A percentile compares a stretch with the other conserved stretches of the same genome.
Conservation (phyloP, 2,888 invertebrate species). For the Agrochola lychnidis region DNA sequence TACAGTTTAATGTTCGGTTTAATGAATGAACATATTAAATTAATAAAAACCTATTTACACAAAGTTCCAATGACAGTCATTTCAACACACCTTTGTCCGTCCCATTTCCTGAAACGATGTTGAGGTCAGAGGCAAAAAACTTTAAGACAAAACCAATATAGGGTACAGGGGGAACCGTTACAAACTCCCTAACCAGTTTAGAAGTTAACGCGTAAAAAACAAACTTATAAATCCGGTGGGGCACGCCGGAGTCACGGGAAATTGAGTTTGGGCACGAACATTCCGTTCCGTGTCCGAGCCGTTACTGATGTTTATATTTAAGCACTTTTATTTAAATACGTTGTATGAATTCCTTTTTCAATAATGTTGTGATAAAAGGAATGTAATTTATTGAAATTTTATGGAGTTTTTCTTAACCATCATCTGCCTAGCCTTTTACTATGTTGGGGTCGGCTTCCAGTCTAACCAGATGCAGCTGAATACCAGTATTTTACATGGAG, state of each 20-base stretch:
- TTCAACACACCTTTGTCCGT: conserved; percentile 25
- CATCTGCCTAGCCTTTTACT: too few species aligned
- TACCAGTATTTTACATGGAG: too few species aligned
- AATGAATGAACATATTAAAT: too few species aligned
- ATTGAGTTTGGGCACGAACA: conserved; percentile 58
- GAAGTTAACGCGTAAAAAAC: conserved; percentile 69
- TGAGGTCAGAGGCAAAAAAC: conserved; percentile 54
- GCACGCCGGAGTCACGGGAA: conserved; percentile 51
- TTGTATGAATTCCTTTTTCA: neutral
- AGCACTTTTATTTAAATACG: conserved; percentile 22
- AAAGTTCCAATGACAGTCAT: neutral
- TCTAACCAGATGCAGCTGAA: too few species aligned
- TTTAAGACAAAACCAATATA: conserved; percentile 67
- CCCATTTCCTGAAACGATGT: conserved; percentile 32
- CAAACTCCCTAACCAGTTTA: conserved; percentile 68
- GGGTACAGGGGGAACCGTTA: conserved; percentile 43
- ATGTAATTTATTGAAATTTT: too few species aligned
- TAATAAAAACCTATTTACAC: conserved; percentile 10
- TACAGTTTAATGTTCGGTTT: too few species aligned
- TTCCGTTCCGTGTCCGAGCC: conserved; percentile 31
- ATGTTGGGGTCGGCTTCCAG: too few species aligned
- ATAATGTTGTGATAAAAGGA: too few species aligned
- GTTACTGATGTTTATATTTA: conserved; percentile 11
- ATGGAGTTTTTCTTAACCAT: too few species aligned
- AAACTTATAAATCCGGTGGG: conserved; percentile 65